phyloP scores from a whole-genome alignment of 2,113 vertebrate species.

The Noturus placidus region DNA sequence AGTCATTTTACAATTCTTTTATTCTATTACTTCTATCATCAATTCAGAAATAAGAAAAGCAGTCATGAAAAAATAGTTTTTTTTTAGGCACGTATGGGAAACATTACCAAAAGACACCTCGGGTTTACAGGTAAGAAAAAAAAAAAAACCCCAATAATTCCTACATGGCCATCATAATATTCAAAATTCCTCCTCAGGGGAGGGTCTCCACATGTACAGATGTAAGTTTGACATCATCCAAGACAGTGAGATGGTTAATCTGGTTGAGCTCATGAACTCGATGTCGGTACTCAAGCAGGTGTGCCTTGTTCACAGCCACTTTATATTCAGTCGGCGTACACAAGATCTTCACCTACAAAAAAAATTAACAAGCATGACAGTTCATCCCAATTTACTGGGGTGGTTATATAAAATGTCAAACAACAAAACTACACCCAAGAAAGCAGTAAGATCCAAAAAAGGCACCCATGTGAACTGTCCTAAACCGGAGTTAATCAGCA shows the following conservation, averaged over 20 bases:
- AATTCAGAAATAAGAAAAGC: background rate
- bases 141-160: background rate
- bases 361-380: background rate
- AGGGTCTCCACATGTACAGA: constrained; percentile 45
- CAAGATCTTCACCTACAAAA: constrained; percentile 59
- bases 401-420: background rate
- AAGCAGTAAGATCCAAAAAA: background rate
- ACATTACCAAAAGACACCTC: background rate
- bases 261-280: constrained; percentile 50
- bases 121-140: background rate
- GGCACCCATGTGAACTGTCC: background rate
- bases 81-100: background rate
- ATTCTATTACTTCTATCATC: background rate
- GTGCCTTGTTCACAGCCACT: constrained; percentile 53
- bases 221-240: constrained; percentile 42
- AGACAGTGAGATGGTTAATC: constrained; percentile 48
- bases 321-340: constrained; percentile 50
- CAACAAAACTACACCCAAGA: background rate
- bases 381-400: background rate
- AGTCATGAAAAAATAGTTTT: background rate
- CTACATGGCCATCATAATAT: background rate
- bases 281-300: constrained; percentile 58
- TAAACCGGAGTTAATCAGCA: background rate
- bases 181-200: constrained; percentile 23
- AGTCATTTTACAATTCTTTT: background rate